Evolutionary conservation across 2,888 invertebrate genomes (phyloP).

Genomic region (Erynnis tages): DNA sequence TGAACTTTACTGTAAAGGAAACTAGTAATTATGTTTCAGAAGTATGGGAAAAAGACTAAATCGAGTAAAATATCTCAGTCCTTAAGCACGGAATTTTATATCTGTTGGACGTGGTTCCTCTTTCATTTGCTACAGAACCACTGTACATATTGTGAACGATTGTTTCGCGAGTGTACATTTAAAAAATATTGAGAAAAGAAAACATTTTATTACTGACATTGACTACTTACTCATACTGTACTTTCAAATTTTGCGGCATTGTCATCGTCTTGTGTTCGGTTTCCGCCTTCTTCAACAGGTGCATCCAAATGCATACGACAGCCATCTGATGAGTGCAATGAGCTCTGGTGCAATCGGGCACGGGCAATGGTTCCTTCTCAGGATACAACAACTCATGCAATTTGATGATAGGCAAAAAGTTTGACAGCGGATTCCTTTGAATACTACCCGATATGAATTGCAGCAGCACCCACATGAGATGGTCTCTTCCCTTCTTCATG

Average conservation of each 20-base stretch:
- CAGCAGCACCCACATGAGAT: slow-evolving; percentile 99
- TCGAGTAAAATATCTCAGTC: no score
- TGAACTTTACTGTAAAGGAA: no score
- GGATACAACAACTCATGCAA: slow-evolving; percentile 96
- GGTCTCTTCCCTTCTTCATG: slow-evolving; percentile 94
- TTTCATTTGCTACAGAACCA: no score
- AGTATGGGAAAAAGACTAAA: no score
- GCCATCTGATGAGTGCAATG: slow-evolving; percentile 95
- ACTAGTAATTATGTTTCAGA: no score
- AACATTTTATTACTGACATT: neutral
- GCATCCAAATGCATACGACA: slow-evolving; percentile 98
- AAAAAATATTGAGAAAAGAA: no score
- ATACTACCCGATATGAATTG: slow-evolving; percentile 99
- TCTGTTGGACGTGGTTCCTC: no score
- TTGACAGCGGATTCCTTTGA: slow-evolving; percentile 93
- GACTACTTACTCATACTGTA: slow-evolving; percentile 88
- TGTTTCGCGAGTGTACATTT: no score
- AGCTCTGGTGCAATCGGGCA: slow-evolving; percentile 93
- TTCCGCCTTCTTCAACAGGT: slow-evolving; percentile 95
- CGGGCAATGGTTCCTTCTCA: slow-evolving; percentile 93
- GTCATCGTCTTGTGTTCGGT: slow-evolving; percentile 91
- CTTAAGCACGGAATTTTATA: no score
- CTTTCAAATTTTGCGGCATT: slow-evolving; percentile 90
- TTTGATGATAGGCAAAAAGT: slow-evolving; percentile 94
- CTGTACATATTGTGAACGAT: no score